phyloP scores from a whole-genome alignment of 1,140 invertebrate species.

The Hylaeus volcanicus region DNA sequence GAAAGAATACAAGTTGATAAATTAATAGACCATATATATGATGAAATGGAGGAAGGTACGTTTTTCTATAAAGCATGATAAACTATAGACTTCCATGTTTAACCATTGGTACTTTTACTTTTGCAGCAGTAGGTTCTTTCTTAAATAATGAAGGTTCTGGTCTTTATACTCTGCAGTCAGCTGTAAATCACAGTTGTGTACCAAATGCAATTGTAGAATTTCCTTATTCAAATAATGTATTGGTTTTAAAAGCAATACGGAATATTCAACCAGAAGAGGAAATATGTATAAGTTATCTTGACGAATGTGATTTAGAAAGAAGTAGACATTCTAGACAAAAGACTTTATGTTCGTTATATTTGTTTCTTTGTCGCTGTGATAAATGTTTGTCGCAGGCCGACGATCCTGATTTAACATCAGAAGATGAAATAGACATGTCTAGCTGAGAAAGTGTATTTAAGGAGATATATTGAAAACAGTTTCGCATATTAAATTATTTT shows the following conservation, averaged over 20 bases:
- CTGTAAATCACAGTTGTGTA: slow-evolving; percentile 94
- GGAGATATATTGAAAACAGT: background rate
- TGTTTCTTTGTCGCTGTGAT: slow-evolving; percentile 91
- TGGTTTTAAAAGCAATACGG: slow-evolving; percentile 88
- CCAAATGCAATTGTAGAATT: slow-evolving; percentile 94
- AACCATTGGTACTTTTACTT: slow-evolving; percentile 50
- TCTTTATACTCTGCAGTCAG: slow-evolving; percentile 91
- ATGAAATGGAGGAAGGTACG: slow-evolving; percentile 90
- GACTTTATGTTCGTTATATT: slow-evolving; percentile 90
- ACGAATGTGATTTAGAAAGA: slow-evolving; percentile 89
- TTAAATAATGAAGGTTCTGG: slow-evolving; percentile 97
- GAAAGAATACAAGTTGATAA: slow-evolving; percentile 86
- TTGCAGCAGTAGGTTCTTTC: slow-evolving; percentile 91
- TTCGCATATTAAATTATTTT: slow-evolving; percentile 4
- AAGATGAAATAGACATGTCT: slow-evolving; percentile 68
- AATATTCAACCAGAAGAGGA: slow-evolving; percentile 92
- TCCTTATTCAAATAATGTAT: slow-evolving; percentile 89
- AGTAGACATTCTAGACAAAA: slow-evolving; percentile 94
- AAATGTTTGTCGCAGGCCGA: slow-evolving; percentile 88
- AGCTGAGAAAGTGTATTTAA: slow-evolving; percentile 38
- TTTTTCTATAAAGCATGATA: background rate
- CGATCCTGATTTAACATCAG: slow-evolving; percentile 90
- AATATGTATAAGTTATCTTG: slow-evolving; percentile 95
- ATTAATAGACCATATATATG: slow-evolving; percentile 91
- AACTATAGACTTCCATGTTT: slow-evolving; percentile 3